Percentiles rank a stretch among this genome's conserved stretches.
Conservation (phyloP, 2,797 vertebrate species). For the Tragopan temminckii region DNA sequence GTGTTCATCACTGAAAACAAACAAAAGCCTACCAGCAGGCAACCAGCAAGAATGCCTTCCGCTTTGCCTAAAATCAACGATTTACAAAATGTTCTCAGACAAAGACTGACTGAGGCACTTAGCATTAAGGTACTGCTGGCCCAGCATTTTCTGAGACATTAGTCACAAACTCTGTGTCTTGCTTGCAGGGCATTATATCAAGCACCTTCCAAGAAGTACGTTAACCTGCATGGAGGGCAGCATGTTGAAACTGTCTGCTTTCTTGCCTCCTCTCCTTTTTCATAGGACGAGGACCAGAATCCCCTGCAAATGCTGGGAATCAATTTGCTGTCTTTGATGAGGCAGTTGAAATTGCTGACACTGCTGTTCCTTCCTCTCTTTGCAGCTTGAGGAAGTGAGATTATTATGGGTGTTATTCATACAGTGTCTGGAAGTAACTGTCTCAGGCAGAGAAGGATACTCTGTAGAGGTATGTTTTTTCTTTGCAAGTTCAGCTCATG, state of each 20-base stretch:
- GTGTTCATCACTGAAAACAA: background rate
- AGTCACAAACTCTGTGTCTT: background rate
- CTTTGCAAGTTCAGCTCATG: background rate
- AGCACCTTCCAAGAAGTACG: background rate
- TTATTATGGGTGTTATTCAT: background rate
- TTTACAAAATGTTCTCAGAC: background rate
- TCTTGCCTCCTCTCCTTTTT: background rate
- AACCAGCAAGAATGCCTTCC: background rate
- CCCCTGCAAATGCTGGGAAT: background rate
- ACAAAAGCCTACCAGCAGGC: background rate
- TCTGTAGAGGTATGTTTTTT: background rate
- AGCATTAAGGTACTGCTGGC: background rate
- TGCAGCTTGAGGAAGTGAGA: background rate
- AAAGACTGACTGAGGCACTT: background rate
- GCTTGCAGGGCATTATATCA: background rate
- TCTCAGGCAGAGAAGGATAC: background rate
- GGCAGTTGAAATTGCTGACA: background rate
- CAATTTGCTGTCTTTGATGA: background rate
- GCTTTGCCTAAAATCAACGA: background rate
- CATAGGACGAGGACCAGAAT: background rate
- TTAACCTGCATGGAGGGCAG: accelerated
- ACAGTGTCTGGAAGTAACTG: background rate
- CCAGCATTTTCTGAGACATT: background rate
- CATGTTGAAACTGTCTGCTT: background rate
- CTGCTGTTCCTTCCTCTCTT: background rate